Base-by-base conservation (phyloP, 2,113 vertebrate species). In the Danio rerio region DNA sequence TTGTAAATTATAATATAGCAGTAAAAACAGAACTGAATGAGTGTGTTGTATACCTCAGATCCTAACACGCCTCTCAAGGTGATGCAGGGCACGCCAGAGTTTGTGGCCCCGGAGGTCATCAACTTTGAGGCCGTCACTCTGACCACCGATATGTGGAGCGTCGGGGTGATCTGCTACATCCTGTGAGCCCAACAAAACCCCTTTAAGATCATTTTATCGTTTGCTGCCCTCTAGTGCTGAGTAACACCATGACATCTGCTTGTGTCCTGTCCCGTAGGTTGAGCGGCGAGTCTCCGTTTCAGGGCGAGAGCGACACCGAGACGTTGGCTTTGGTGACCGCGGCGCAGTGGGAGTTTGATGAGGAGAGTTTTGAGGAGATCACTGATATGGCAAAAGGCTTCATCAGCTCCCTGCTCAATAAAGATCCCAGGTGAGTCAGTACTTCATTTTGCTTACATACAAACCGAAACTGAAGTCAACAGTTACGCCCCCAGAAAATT, bases 141-240 rank as follows among this genome's bases (percentile, higher is more conserved):
- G 52, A 86, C 85, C 31, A 95, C 95, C 0, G 96, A 97, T 84
- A 95, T 96, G 94, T 97, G 96, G 96, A 97, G 96, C 0, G 91
- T 96, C 3, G 96, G 96, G 0, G 95, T 97, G 81, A 96, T 97
- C 90, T 96, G 95, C 88, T 97, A 96, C 86, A 96, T 97, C 83
- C 89, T 94, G 94, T 95, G 88, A 91, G 94, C 90, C n/a, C 45
- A 31, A 3, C 31, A 52, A 52, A 49, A 70, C 68, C 18, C 45
- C 9, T 9, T 0, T 16, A 13, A n/a, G 52, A 31, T 12, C 11
- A 6, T 9, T 45, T 12, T 10, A 15, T 42, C 18, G 11, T 13
- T 50, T 50, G 58, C 66, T 72, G 78, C 86, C 89, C 81, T 66
- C 87, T 86, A 76, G 80, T 89, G 90, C 88, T 63, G 43, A 47